A percentile compares a stretch with the other conserved stretches of the same genome.
These are phyloP conservation scores for Eidolon helvum DNA, from an alignment of 2,113 vertebrate species.

Conservation along the genomic window DNA sequence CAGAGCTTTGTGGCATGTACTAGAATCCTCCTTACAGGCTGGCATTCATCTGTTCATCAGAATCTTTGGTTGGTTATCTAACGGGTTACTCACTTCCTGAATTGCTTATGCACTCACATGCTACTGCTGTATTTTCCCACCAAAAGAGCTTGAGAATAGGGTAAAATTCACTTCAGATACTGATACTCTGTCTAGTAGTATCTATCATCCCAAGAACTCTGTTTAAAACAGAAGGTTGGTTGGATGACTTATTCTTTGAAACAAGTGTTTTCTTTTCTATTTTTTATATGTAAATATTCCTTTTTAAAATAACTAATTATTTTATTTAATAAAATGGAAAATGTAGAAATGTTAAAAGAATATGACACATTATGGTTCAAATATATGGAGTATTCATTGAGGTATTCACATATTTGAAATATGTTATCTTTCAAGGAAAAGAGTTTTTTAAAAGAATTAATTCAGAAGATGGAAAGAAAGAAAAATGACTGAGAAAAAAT, in stretches of 20 bases:
- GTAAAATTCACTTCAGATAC: constrained; percentile 2
- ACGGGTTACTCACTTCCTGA: not conserved
- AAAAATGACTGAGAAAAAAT: not conserved
- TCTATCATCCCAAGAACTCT: not conserved
- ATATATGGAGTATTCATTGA: not conserved
- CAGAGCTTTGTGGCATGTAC: not conserved
- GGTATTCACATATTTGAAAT: not conserved
- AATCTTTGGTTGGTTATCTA: not conserved
- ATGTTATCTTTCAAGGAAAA: not conserved
- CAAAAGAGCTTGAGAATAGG: not conserved
- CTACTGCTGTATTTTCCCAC: not conserved
- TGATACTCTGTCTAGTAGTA: not conserved
- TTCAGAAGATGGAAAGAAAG: not conserved
- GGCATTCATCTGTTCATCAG: not conserved
- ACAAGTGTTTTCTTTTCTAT: not conserved
- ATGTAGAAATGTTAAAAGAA: not conserved
- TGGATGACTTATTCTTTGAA: constrained; percentile 13
- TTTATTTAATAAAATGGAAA: not conserved
- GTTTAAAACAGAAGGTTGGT: not conserved
- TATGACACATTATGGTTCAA: not conserved
- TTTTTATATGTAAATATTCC: not conserved
- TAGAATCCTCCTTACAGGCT: not conserved
- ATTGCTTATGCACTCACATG: not conserved
- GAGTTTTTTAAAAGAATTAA: not conserved
- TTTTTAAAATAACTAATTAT: not conserved